These are phyloP conservation scores for Drosophila leontia DNA, from an alignment of 1,140 invertebrate genomes.

Conservation along the genomic window DNA sequence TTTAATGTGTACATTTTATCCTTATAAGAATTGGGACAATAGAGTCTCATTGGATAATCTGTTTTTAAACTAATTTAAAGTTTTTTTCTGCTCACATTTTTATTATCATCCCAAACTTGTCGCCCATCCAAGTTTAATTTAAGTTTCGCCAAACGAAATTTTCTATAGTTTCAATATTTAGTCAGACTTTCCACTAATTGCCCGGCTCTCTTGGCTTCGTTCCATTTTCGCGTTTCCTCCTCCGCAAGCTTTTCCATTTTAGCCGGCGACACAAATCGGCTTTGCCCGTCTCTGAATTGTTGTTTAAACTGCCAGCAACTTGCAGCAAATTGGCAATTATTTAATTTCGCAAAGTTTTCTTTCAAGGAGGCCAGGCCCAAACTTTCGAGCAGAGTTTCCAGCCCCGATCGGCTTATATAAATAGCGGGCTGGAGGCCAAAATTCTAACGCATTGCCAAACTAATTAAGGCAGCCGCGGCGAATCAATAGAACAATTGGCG, in stretches of 20 bases:
- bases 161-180: slow-evolving; percentile 44
- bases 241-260: slow-evolving; percentile 17
- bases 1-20: background rate
- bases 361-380: slow-evolving; percentile 9
- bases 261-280: slow-evolving; percentile 43
- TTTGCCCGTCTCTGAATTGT: slow-evolving; percentile 46
- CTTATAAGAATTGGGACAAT: background rate
- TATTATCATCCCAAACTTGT: slow-evolving; percentile 5
- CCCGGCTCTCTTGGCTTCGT: slow-evolving; percentile 30
- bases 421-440: slow-evolving; percentile 37
- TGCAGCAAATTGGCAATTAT: slow-evolving; percentile 61
- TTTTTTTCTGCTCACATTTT: slow-evolving; percentile 1
- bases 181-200: slow-evolving; percentile 48
- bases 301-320: slow-evolving; percentile 60
- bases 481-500: slow-evolving; percentile 58
- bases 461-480: slow-evolving; percentile 44
- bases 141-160: slow-evolving; percentile 24
- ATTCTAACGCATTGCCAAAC: slow-evolving; percentile 64
- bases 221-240: background rate
- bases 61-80: slow-evolving; percentile 1
- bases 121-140: slow-evolving; percentile 10
- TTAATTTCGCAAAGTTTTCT: slow-evolving; percentile 56
- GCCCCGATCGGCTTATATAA: slow-evolving; percentile 49
- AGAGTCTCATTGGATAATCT: background rate
- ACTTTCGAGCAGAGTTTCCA: slow-evolving; percentile 17